Evolutionary conservation across 2,113 vertebrate genomes (phyloP).

Genomic region (Eudyptes chrysolophus): DNA sequence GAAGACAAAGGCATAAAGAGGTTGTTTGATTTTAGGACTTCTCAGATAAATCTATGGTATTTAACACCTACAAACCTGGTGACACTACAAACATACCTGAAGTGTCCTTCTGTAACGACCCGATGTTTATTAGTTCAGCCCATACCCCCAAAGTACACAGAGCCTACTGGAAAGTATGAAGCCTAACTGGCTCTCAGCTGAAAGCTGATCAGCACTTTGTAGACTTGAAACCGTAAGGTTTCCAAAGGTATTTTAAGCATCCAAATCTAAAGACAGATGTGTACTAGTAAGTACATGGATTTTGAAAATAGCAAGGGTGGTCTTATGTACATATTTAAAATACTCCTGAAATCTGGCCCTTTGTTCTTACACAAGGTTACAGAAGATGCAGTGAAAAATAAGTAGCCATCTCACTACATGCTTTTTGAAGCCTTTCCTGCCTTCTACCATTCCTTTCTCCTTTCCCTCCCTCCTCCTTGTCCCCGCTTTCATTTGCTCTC

Average conservation of each 20-base stretch:
- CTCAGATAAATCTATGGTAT: neutral
- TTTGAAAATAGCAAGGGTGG: neutral
- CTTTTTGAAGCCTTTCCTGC: neutral
- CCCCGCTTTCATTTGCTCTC: neutral
- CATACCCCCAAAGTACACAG: neutral
- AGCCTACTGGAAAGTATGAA: neutral
- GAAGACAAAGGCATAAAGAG: neutral
- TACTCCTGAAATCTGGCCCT: neutral
- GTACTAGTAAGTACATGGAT: accelerated
- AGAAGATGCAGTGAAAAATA: neutral
- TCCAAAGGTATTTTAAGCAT: neutral
- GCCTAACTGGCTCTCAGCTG: neutral
- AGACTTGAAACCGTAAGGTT: neutral
- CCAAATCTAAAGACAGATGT: neutral
- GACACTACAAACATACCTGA: neutral
- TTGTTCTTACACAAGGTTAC: neutral
- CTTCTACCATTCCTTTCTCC: neutral
- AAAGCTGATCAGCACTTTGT: neutral
- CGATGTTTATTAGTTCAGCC: neutral
- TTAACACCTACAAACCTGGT: neutral
- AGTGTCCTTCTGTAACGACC: neutral
- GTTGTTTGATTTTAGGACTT: neutral
- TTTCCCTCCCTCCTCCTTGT: neutral
- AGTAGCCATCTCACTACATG: neutral
- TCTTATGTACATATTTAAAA: neutral